These are phyloP conservation scores for Ptychodera flava DNA, from an alignment of 35 echinoderm and acorn worm genomes.

Conservation along the genomic window DNA sequence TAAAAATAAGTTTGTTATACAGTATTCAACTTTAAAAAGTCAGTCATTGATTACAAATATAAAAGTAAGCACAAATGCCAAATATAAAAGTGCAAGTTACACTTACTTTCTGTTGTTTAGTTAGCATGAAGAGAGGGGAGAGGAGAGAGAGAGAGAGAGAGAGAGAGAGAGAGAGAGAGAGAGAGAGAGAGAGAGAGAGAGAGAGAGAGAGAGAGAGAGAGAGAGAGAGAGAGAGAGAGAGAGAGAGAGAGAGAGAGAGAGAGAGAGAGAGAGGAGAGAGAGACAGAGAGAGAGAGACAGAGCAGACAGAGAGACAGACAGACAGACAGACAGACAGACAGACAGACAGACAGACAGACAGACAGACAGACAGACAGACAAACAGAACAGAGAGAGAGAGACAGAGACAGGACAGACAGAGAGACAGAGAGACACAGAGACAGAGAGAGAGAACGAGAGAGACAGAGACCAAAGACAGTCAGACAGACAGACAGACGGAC, in stretches of 20 bases:
- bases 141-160: slow-evolving; percentile 6
- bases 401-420: background rate
- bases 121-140: background rate
- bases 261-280: background rate
- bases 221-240: slow-evolving; percentile 7
- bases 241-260: slow-evolving; percentile 9
- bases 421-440: background rate
- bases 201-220: slow-evolving; percentile 9
- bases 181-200: background rate
- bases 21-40: no score
- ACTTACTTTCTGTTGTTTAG: no score
- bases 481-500: no score
- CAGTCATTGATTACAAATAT: no score
- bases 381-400: background rate
- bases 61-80: no score
- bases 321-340: slow-evolving; percentile 4
- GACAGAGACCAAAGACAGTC: background rate
- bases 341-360: background rate
- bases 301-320: slow-evolving; percentile 3
- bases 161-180: slow-evolving; percentile 2
- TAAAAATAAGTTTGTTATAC: no score
- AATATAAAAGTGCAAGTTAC: no score
- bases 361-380: background rate
- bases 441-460: background rate
- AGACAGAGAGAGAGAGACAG: background rate